Conservation (phyloP, 2,113 vertebrate species). For the Camarhynchus parvulus region DNA sequence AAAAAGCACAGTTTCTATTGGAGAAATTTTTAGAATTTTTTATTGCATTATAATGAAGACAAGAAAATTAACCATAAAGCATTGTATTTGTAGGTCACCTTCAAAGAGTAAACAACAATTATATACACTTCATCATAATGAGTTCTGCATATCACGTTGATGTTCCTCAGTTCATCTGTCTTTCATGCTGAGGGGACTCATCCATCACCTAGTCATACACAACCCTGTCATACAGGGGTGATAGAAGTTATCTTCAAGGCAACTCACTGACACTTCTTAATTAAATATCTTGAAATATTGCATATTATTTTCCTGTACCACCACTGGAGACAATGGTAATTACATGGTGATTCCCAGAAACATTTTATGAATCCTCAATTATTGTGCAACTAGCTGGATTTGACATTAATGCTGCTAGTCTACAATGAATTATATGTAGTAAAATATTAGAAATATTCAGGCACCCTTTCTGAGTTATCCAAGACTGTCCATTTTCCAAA, state of each 20-base stretch:
- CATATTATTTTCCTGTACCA: constrained; percentile 44
- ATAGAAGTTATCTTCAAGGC: constrained; percentile 60
- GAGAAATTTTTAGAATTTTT: neutral
- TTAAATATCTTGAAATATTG: constrained; percentile 66
- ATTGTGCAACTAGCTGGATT: neutral
- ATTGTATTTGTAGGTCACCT: constrained; percentile 24
- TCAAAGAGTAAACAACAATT: constrained; percentile 41
- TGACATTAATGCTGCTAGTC: constrained; percentile 1
- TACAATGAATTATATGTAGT: neutral
- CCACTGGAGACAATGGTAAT: constrained; percentile 43
- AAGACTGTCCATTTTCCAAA: neutral
- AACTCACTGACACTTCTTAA: constrained; percentile 59
- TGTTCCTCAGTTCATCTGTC: constrained; percentile 38
- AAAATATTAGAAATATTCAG: constrained; percentile 8
- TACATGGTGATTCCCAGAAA: constrained; percentile 49
- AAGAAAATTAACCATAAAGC: neutral
- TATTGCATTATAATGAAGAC: neutral
- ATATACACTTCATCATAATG: constrained; percentile 1
- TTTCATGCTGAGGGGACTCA: constrained; percentile 5
- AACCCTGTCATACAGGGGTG: constrained; percentile 3
- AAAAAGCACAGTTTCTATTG: neutral
- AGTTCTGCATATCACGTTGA: neutral
- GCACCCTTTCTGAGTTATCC: neutral
- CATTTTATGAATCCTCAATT: constrained; percentile 43
- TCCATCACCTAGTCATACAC: constrained; percentile 55